A percentile compares a stretch with the other conserved stretches of the same genome.
phyloP scores from a whole-genome alignment of 2,797 vertebrate species.

The Falco berigora region DNA sequence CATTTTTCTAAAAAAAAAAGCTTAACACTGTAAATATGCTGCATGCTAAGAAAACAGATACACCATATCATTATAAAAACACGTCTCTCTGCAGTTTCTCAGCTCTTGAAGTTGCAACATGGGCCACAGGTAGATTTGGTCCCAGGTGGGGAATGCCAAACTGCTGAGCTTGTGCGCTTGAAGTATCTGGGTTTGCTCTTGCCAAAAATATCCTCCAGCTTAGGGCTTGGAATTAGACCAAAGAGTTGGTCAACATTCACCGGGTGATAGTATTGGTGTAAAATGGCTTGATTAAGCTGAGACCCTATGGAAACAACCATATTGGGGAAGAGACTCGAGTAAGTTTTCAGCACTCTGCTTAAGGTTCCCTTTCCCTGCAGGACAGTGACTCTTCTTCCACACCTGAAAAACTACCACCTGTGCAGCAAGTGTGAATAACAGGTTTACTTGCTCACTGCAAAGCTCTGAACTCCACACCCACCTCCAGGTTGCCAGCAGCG shows the following conservation, averaged over 20 bases:
- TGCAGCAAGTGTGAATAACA: rapidly evolving
- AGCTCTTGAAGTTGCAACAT: neutral
- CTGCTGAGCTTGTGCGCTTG: constrained; percentile 93
- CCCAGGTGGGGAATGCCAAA: constrained; percentile 85
- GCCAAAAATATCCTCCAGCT: constrained; percentile 86
- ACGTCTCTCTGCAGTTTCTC: neutral
- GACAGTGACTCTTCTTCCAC: rapidly evolving
- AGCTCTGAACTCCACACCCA: neutral
- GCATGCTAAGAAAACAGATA: neutral
- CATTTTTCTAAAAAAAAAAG: neutral
- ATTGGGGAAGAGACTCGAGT: rapidly evolving
- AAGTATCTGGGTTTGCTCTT: constrained; percentile 92
- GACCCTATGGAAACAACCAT: neutral
- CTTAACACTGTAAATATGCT: neutral
- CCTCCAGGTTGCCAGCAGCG: neutral
- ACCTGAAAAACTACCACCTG: rapidly evolving
- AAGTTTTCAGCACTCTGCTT: neutral
- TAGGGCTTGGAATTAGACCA: constrained; percentile 73
- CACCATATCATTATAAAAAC: neutral
- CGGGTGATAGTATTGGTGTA: constrained; percentile 30
- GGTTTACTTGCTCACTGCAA: no score
- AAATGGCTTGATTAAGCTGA: neutral
- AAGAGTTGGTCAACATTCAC: neutral
- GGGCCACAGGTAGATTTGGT: neutral
- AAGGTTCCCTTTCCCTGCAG: neutral